A percentile compares a stretch with the other conserved stretches of the same genome.
These are phyloP conservation scores for Choreutis nemorana DNA, from an alignment of 2,888 invertebrate species.

Conservation along the genomic window DNA sequence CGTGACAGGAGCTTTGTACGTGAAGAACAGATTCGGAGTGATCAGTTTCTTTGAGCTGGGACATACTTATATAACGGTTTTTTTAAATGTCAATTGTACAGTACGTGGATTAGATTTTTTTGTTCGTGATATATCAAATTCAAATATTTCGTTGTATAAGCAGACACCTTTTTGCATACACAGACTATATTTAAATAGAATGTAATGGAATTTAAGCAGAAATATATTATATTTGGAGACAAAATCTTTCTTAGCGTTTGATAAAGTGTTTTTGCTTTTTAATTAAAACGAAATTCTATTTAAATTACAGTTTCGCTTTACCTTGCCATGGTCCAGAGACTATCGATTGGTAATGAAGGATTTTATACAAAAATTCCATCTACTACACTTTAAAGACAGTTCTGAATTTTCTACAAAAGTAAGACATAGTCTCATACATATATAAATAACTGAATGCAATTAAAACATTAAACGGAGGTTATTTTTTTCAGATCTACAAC, in stretches of 20 bases:
- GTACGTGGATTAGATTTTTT: constrained; percentile 8
- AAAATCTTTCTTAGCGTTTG: no score
- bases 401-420: constrained; percentile 12
- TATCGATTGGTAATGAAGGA: constrained; percentile 2
- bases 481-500: constrained; percentile 13
- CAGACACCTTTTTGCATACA: neutral
- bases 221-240: no score
- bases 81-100: constrained; percentile 8
- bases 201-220: no score
- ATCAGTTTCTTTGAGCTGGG: constrained; percentile 9
- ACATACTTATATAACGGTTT: constrained; percentile 11
- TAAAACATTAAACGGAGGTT: neutral
- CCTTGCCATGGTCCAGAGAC: constrained; percentile 8
- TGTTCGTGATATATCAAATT: neutral
- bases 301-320: constrained; percentile 7
- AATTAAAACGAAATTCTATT: constrained; percentile 7
- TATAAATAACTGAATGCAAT: no score
- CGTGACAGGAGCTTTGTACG: neutral
- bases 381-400: constrained; percentile 9
- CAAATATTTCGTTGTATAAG: neutral
- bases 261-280: constrained; percentile 8
- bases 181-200: neutral
- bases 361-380: constrained; percentile 2
- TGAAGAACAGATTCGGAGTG: neutral
- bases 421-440: neutral